Evolutionary conservation across 2,888 invertebrate species (phyloP).

Genomic region (Amiota mariae): DNA sequence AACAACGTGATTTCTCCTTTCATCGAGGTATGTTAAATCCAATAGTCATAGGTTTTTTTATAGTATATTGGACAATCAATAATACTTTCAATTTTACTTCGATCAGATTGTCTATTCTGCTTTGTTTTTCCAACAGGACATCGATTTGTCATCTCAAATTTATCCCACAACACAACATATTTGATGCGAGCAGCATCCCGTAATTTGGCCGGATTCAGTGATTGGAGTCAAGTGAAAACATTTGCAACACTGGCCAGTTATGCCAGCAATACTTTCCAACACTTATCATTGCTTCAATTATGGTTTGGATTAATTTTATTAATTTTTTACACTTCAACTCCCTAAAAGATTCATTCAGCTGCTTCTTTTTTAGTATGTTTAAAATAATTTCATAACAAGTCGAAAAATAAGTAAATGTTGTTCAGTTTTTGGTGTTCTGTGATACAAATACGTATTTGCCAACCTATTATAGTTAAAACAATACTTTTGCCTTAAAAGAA

Average conservation of each 20-base stretch:
- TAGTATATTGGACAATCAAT: neutral
- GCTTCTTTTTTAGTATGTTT: no score
- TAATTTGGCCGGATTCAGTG: slow-evolving; percentile 76
- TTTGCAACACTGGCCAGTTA: slow-evolving; percentile 59
- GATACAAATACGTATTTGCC: slow-evolving; percentile 11
- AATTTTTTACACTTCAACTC: no score
- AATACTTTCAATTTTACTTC: slow-evolving; percentile 6
- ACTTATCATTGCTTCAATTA: neutral
- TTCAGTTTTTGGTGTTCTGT: slow-evolving; percentile 19
- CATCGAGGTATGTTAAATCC: slow-evolving; percentile 62
- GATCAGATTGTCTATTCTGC: neutral
- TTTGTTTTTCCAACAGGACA: slow-evolving; percentile 68
- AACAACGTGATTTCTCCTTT: slow-evolving; percentile 69
- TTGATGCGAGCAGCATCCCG: slow-evolving; percentile 75
- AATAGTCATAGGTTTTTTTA: no score
- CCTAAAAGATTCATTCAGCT: no score
- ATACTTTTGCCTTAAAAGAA: no score
- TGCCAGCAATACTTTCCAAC: neutral
- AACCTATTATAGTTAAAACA: no score
- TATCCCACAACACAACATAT: slow-evolving; percentile 75
- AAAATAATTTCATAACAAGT: neutral
- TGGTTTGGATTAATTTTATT: neutral
- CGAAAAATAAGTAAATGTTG: neutral
- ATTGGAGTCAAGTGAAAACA: slow-evolving; percentile 70
- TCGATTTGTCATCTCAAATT: slow-evolving; percentile 73